phyloP scores from a whole-genome alignment of 1,140 invertebrate genomes.

The Drosophila seguyi region DNA sequence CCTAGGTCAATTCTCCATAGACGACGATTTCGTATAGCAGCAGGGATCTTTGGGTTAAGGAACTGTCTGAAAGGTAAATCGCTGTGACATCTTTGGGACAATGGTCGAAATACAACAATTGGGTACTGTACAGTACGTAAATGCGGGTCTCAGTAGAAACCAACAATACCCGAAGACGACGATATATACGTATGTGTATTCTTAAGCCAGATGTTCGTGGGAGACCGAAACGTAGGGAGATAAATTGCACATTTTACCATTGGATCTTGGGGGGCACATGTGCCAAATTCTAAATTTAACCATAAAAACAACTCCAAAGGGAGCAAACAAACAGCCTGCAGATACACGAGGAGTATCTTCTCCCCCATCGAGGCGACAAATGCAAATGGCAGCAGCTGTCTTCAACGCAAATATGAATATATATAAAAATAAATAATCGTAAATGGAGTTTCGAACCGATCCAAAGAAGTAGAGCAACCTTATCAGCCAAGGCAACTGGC shows the following conservation, averaged over 20 bases:
- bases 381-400: conserved; percentile 62
- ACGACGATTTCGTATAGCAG: conserved; percentile 41
- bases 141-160: conserved; percentile 56
- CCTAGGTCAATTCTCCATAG: conserved; percentile 56
- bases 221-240: conserved; percentile 46
- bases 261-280: conserved; percentile 46
- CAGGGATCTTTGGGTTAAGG: conserved; percentile 46
- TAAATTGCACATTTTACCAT: conserved; percentile 23
- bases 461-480: conserved; percentile 39
- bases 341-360: conserved; percentile 34
- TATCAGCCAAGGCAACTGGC: conserved; percentile 75
- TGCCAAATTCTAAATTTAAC: conserved; percentile 72
- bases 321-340: conserved; percentile 17
- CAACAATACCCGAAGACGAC: conserved; percentile 15
- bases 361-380: conserved; percentile 51
- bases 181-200: conserved; percentile 28
- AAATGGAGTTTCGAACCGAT: conserved; percentile 30
- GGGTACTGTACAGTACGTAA: conserved; percentile 50
- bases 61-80: conserved; percentile 55
- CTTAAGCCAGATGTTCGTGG: conserved; percentile 52
- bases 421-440: conserved; percentile 39
- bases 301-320: conserved; percentile 41
- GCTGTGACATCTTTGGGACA: conserved; percentile 62
- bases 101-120: conserved; percentile 58
- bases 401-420: conserved; percentile 64